Evolutionary conservation across 2,888 invertebrate species (phyloP).

Genomic region (Oegoconia quadripuncta): DNA sequence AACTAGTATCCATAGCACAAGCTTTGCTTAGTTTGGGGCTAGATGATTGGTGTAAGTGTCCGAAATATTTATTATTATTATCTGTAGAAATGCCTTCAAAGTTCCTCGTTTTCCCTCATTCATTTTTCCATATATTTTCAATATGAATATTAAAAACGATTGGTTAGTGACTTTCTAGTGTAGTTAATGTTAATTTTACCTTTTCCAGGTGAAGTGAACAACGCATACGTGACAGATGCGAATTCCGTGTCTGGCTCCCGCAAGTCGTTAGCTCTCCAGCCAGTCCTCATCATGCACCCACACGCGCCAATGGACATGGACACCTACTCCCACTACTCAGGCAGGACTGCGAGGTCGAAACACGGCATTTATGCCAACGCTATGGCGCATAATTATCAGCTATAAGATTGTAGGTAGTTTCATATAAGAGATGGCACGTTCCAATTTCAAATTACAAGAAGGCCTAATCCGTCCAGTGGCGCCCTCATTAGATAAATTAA

Average conservation of each 20-base stretch:
- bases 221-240: constrained; percentile 91
- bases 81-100: too few relatives aligned
- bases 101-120: too few relatives aligned
- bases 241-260: constrained; percentile 91
- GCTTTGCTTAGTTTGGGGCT: too few relatives aligned
- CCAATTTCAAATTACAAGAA: too few relatives aligned
- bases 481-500: too few relatives aligned
- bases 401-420: constrained; percentile 42
- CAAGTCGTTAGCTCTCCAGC: constrained; percentile 92
- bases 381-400: constrained; percentile 84
- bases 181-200: too few relatives aligned
- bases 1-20: too few relatives aligned
- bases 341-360: constrained; percentile 82
- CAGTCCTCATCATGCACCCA: constrained; percentile 89
- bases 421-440: too few relatives aligned
- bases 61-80: too few relatives aligned
- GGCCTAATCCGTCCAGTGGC: too few relatives aligned
- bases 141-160: background rate
- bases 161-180: background rate
- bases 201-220: constrained; percentile 90
- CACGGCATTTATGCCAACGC: constrained; percentile 82
- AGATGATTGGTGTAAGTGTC: too few relatives aligned
- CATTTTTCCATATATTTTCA: too few relatives aligned
- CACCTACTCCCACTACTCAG: constrained; percentile 89
- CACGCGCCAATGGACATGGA: constrained; percentile 81